Evolutionary conservation across 2,888 invertebrate species (phyloP), one percentile per base, ranked within the genome.

Genomic region (Epinotia nisella): DNA sequence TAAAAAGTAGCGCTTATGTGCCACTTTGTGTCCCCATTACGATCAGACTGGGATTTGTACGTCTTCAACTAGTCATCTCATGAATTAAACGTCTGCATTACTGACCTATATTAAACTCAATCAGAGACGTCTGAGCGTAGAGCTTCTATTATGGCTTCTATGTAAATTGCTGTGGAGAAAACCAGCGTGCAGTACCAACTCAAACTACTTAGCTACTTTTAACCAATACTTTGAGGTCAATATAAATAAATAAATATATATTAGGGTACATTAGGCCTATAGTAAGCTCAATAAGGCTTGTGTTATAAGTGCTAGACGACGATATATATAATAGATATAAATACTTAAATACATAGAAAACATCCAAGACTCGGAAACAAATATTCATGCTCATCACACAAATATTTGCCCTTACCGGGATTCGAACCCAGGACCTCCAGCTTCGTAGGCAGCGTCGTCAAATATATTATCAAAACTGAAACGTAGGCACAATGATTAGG

Each of bases 1-100:
- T 49, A n/a, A 2, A n/a, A 49, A n/a, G 2, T n/a, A n/a, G 7
- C 13, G 15, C n/a, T 5, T n/a, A n/a, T 7, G 49, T n/a, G n/a
- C n/a, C n/a, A n/a, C n/a, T n/a, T n/a, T 13, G 45, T 15, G 39
- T n/a, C 41, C 39, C 39, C 24, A 21, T 66, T 66, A 41, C n/a
- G 5, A 55, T 41, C 41, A 21, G 4, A 21, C 24, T 19, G 9
- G 39, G 55, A 41, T 53, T 66, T 21, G n/a, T 66, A 66, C 13
- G 66, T 56, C 66, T 66, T 66, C 66, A 56, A 21, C 55, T 41
- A 65, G 29, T 53, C 19, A 65, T 41, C 35, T 41, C 21, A 29
- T 11, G 55, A 58, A 58, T 19, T 15, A 55, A 17, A 62, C 49
- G 39, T 41, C 55, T 55, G 41, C 55, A 55, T 56, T 39, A 53